phyloP scores from a whole-genome alignment of 2,797 vertebrate genomes.

The Triplophysa bombifrons region DNA sequence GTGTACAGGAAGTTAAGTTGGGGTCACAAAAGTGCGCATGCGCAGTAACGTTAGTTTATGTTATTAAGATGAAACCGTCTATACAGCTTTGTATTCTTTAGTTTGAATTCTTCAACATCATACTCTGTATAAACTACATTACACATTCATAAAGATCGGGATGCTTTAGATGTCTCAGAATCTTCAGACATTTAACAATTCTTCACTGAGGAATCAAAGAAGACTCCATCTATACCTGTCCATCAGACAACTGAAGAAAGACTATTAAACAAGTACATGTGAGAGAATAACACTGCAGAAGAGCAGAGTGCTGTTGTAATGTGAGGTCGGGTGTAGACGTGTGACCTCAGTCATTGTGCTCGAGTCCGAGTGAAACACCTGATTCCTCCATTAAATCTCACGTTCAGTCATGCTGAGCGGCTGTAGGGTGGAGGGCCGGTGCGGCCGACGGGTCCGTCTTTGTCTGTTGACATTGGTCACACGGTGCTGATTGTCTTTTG shows the following conservation, averaged over 20 bases:
- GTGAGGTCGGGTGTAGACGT: slow-evolving; percentile 26
- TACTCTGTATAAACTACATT: no score
- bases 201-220: neutral
- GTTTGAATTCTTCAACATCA: no score
- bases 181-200: no score
- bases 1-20: no score
- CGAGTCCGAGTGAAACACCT: slow-evolving; percentile 89
- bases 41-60: no score
- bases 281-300: slow-evolving; percentile 34
- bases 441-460: slow-evolving; percentile 65
- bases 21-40: no score
- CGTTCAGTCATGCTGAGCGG: slow-evolving; percentile 96
- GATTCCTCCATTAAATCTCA: slow-evolving; percentile 95
- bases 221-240: neutral
- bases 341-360: slow-evolving; percentile 87
- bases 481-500: slow-evolving; percentile 86
- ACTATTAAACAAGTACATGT: neutral
- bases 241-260: neutral
- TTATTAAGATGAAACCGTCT: no score
- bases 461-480: slow-evolving; percentile 89
- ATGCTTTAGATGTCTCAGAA: no score
- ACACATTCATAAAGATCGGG: no score
- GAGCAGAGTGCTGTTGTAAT: slow-evolving; percentile 43
- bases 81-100: no score
- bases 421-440: slow-evolving; percentile 72